These are phyloP conservation scores for Oeneis ivallda DNA, from an alignment of 2,888 invertebrate species.

Conservation along the genomic window DNA sequence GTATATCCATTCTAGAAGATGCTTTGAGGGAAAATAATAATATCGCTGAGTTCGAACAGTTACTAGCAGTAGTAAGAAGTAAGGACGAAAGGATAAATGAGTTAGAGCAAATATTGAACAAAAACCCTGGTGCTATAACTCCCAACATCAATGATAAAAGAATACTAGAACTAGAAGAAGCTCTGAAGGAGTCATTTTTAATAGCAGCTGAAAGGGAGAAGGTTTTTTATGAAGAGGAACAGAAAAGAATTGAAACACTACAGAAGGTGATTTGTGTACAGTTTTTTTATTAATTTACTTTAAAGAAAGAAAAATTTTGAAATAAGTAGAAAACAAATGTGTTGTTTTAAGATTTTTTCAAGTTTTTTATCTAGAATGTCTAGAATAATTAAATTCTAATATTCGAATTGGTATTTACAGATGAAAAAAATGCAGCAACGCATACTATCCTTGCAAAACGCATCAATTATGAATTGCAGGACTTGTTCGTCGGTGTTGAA, in stretches of 20 bases:
- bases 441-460: conserved; percentile 85
- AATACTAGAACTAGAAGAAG: conserved; percentile 89
- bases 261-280: conserved; percentile 79
- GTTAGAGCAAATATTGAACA: conserved; percentile 86
- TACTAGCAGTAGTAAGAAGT: conserved; percentile 79
- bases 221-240: conserved; percentile 84
- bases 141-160: conserved; percentile 77
- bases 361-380: background rate
- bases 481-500: conserved; percentile 85
- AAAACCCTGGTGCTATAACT: conserved; percentile 60
- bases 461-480: conserved; percentile 85
- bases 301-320: background rate
- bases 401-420: conserved; percentile 62
- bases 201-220: conserved; percentile 86
- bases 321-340: too few relatives aligned
- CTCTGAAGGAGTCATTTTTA: conserved; percentile 89
- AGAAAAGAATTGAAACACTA: conserved; percentile 83
- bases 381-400: conserved; percentile 4
- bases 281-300: background rate
- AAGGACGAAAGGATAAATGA: conserved; percentile 88
- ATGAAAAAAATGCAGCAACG: conserved; percentile 87
- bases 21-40: conserved; percentile 80
- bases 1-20: conserved; percentile 77
- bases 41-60: conserved; percentile 81
- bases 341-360: too few relatives aligned